Evolutionary conservation across 2,888 invertebrate genomes (phyloP), one percentile per base, ranked within the genome.

Genomic region (Ochropleura leucogaster): DNA sequence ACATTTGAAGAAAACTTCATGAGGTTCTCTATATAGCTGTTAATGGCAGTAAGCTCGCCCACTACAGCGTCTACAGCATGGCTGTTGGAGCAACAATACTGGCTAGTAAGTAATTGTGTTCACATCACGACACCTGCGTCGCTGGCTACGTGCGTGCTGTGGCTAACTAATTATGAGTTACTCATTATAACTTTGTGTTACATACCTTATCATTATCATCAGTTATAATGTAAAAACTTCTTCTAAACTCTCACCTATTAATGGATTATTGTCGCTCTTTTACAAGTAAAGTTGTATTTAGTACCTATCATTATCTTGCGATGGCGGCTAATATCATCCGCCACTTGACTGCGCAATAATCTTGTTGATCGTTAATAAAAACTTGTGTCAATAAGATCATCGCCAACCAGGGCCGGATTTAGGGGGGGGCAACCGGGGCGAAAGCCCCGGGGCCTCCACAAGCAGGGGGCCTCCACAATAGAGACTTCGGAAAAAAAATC

Each of bases 261-360:
- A 8, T n/a, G 12, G n/a, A 30, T 12, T n/a, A 44, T 8, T 44
- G 68, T 14, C 14, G 63, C 30, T 64, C 14, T 63, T 14, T 9
- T 30, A 5, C 18, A n/a, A 14, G 18, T 40, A 40, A 20, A 47
- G 40, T 67, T 14, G 46, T 30, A 49, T 18, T 8, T 30, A 30
- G 30, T 30, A 30, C 14, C 18, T 30, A n/a, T 16, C 16, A 57
- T 30, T 42, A 53, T 68, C 63, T 14, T 40, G 30, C 10, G 16
- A 42, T 14, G 8, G 4, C 3, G 47, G 68, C 6, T 74, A 12
- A 16, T 51, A 59, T n/a, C 18, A 59, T n/a, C 18, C 12, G 30
- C 16, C 49, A 9, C n/a, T n/a, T n/a, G n/a, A n/a, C 59, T 83
- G 74, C 80, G 80, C 69, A 83, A 60, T 74, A 67, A 70, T 63